Evolutionary conservation across 2,888 invertebrate genomes (phyloP).

Genomic region (Bugulina stolonifera): DNA sequence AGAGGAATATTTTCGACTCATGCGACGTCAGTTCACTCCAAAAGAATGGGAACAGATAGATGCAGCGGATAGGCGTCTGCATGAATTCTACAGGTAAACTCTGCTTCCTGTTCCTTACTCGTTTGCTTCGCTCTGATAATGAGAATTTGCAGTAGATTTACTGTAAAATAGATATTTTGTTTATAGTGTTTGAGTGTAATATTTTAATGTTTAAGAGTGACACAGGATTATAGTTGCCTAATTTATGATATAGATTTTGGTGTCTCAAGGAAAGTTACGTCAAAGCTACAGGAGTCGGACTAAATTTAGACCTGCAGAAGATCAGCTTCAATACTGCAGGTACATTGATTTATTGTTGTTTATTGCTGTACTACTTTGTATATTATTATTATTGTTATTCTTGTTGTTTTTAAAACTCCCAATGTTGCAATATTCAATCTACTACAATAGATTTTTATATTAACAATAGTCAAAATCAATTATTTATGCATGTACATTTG

Average conservation of each 20-base stretch:
- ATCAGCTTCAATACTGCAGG: constrained; percentile 65
- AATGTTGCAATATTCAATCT: too few relatives aligned
- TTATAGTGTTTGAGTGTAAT: too few relatives aligned
- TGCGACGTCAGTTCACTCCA: constrained; percentile 74
- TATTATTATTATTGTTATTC: too few relatives aligned
- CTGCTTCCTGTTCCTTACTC: not conserved
- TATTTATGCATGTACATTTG: too few relatives aligned
- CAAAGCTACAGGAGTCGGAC: constrained; percentile 81
- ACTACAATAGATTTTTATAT: too few relatives aligned
- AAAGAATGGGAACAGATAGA: constrained; percentile 73
- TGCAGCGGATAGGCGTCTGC: constrained; percentile 30
- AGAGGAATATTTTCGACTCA: constrained; percentile 78
- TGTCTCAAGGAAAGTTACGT: constrained; percentile 89
- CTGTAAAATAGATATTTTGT: too few relatives aligned
- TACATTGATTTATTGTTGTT: too few relatives aligned
- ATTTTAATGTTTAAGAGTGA: too few relatives aligned
- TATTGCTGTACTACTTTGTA: too few relatives aligned
- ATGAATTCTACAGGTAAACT: constrained; percentile 2
- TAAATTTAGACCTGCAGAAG: constrained; percentile 69
- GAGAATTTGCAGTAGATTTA: not conserved
- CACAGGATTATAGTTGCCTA: too few relatives aligned
- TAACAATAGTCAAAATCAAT: too few relatives aligned
- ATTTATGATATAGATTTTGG: constrained; percentile 52
- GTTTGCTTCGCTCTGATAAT: not conserved
- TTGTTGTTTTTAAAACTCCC: too few relatives aligned